A percentile compares a stretch with the other conserved stretches of the same genome.
These are phyloP conservation scores for Zoroaster sp. DNA, from an alignment of 53 echinoderm and acorn worm genomes.

Conservation along the genomic window DNA sequence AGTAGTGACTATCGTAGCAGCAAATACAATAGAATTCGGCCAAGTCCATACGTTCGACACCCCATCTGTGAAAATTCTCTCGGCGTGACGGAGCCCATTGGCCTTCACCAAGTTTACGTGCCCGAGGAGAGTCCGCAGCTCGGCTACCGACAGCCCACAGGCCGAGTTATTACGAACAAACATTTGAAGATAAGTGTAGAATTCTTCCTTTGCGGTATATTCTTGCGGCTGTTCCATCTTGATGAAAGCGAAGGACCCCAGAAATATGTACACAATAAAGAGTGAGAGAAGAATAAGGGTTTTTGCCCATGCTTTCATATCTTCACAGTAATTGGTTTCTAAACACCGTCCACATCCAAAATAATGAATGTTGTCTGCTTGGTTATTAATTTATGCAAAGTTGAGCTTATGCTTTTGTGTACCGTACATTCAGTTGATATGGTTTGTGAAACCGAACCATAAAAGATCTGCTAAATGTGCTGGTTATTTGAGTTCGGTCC, in stretches of 20 bases:
- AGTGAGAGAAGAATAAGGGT: not conserved
- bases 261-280: not conserved
- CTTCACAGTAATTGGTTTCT: not conserved
- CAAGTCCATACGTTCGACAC: conserved; percentile 40
- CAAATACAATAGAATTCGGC: conserved; percentile 61
- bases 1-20: conserved; percentile 67
- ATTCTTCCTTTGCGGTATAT: not conserved
- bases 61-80: not conserved
- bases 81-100: not conserved
- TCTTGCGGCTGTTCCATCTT: not conserved
- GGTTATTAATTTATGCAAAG: too few relatives aligned
- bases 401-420: too few relatives aligned
- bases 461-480: not conserved
- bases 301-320: conserved; percentile 3
- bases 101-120: not conserved
- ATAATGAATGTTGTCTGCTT: too few relatives aligned
- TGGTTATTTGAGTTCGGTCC: too few relatives aligned
- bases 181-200: conserved; percentile 25
- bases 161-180: conserved; percentile 10
- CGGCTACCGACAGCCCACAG: conserved; percentile 3
- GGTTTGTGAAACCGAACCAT: not conserved
- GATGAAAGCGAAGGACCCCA: not conserved
- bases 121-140: conserved; percentile 4
- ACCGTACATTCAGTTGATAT: too few relatives aligned
- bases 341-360: too few relatives aligned